These are phyloP conservation scores for Phyllotreta striolata DNA, from an alignment of 2,888 invertebrate genomes.

Conservation along the genomic window DNA sequence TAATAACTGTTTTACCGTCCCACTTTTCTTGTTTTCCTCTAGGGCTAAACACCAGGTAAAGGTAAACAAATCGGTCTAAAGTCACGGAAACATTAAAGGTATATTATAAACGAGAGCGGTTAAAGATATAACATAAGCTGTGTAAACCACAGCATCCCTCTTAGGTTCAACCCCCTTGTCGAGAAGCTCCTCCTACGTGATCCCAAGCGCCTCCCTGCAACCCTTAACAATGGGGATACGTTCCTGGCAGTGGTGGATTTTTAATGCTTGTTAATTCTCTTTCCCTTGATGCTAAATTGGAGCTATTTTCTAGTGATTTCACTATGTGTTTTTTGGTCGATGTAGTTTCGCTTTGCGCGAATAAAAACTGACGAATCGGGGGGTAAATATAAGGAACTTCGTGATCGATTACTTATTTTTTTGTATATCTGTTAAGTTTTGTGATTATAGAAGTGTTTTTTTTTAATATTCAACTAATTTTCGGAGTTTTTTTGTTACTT, in stretches of 20 bases:
- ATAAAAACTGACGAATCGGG: no score
- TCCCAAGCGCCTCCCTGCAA: conserved; percentile 35
- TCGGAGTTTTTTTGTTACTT: no score
- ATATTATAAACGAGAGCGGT: conserved; percentile 47
- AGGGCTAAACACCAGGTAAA: background rate
- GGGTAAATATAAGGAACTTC: no score
- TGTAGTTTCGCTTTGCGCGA: background rate
- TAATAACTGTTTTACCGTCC: background rate
- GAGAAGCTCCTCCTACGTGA: conserved; percentile 45
- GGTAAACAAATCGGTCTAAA: conserved; percentile 23
- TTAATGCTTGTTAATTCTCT: conserved; percentile 17
- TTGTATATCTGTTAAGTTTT: no score
- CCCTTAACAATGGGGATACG: conserved; percentile 9
- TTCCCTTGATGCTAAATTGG: conserved; percentile 1
- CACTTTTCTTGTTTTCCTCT: conserved; percentile 12
- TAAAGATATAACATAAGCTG: conserved; percentile 46
- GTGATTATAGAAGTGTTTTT: no score
- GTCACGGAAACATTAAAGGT: conserved; percentile 39
- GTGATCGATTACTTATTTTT: no score
- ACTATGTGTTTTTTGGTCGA: conserved; percentile 10
- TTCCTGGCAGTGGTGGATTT: background rate
- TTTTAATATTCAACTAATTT: no score
- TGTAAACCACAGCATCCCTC: conserved; percentile 49
- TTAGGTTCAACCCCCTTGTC: conserved; percentile 45
- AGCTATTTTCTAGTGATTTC: conserved; percentile 12